A percentile compares a stretch with the other conserved stretches of the same genome.
These are phyloP conservation scores for Falcaria lacertinaria DNA, from an alignment of 2,888 invertebrate genomes.

Conservation along the genomic window DNA sequence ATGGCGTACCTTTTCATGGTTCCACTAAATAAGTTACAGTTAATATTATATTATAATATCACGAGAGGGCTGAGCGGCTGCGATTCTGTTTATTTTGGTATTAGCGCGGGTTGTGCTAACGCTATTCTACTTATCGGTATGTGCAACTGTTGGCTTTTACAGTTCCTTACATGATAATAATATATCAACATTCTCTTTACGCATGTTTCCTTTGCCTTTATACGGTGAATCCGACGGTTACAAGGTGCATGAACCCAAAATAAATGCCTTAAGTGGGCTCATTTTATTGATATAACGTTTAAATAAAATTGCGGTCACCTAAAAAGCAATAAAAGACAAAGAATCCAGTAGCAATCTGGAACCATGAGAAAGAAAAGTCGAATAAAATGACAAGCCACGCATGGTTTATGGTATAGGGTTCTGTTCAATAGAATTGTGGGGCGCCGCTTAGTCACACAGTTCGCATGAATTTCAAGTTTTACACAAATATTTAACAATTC, in stretches of 20 bases:
- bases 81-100: constrained; percentile 55
- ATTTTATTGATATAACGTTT: constrained; percentile 63
- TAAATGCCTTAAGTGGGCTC: constrained; percentile 32
- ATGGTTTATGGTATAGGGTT: constrained; percentile 38
- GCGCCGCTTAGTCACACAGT: neutral
- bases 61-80: constrained; percentile 51
- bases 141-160: constrained; percentile 57
- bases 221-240: constrained; percentile 28
- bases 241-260: constrained; percentile 46
- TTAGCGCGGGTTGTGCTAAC: constrained; percentile 63
- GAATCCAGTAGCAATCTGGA: constrained; percentile 72
- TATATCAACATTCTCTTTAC: constrained; percentile 39
- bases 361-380: constrained; percentile 71
- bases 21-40: constrained; percentile 62
- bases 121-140: constrained; percentile 64
- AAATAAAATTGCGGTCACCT: constrained; percentile 64
- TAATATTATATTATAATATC: constrained; percentile 74
- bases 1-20: constrained; percentile 47
- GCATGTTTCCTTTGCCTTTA: constrained; percentile 33
- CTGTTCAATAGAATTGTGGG: constrained; percentile 19
- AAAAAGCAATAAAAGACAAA: constrained; percentile 56
- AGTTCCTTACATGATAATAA: constrained; percentile 55
- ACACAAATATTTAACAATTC: neutral
- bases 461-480: neutral
- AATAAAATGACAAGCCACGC: constrained; percentile 50